Conservation (phyloP, 1,140 invertebrate species). For the Drosophila bipectinata region DNA sequence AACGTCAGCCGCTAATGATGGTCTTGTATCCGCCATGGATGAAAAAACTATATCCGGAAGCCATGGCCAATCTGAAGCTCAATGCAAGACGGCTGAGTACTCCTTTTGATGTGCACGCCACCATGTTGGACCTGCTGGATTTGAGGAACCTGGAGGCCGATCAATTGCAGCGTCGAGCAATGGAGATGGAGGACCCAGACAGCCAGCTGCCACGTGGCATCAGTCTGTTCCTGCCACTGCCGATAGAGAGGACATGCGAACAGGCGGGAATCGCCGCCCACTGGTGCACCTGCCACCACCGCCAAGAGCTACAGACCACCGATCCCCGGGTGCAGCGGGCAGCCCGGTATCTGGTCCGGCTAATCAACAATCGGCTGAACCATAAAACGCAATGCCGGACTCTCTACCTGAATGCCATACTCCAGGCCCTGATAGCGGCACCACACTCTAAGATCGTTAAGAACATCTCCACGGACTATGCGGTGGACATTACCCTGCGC, state of each 20-base stretch:
- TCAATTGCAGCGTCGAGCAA: conserved; percentile 53
- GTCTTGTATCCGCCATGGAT: conserved; percentile 91
- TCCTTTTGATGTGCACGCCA: conserved; percentile 92
- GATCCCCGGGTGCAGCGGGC: conserved; percentile 84
- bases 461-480: conserved; percentile 82
- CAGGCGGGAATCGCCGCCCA: conserved; percentile 90
- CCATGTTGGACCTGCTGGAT: conserved; percentile 86
- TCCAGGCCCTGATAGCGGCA: conserved; percentile 66
- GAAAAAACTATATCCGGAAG: conserved; percentile 86
- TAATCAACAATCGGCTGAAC: conserved; percentile 87
- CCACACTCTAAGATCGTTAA: conserved; percentile 77
- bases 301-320: conserved; percentile 85
- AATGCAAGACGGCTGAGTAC: conserved; percentile 91
- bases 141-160: conserved; percentile 74
- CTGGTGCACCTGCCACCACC: conserved; percentile 93
- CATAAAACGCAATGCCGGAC: conserved; percentile 86
- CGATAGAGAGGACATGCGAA: conserved; percentile 89
- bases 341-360: conserved; percentile 85
- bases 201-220: conserved; percentile 86
- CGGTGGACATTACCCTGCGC: conserved; percentile 87
- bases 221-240: conserved; percentile 90
- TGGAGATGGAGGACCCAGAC: conserved; percentile 56
- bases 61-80: conserved; percentile 87
- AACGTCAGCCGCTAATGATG: conserved; percentile 93
- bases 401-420: conserved; percentile 80